These are phyloP conservation scores for Ciona savignyi DNA, from an alignment of 23 tunicate species.

Conservation along the genomic window DNA sequence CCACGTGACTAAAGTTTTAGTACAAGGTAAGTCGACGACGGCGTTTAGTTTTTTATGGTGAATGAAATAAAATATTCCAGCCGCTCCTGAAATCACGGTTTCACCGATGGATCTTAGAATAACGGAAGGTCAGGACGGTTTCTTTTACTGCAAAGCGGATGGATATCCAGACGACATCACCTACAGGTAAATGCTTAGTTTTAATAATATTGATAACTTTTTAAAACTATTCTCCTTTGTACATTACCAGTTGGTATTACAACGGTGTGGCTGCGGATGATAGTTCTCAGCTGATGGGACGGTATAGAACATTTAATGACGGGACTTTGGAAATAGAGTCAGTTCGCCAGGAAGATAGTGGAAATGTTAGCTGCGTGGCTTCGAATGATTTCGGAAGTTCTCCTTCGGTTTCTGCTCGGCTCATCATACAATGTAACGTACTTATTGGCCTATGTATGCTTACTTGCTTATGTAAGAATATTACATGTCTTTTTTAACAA, in stretches of 20 bases:
- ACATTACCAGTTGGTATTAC: constrained; percentile 41
- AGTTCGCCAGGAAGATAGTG: constrained; percentile 13
- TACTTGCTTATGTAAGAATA: too few species aligned
- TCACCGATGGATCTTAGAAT: constrained; percentile 20
- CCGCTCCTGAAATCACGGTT: constrained; percentile 24
- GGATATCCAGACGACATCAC: constrained; percentile 43
- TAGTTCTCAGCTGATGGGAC: not conserved
- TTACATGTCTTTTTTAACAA: too few species aligned
- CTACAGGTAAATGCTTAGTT: constrained; percentile 41
- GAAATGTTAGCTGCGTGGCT: constrained; percentile 58
- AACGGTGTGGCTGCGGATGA: constrained; percentile 26
- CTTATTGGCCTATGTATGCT: too few species aligned
- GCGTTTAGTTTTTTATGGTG: not conserved
- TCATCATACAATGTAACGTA: constrained; percentile 61
- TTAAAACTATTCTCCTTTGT: not conserved
- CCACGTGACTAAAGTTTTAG: constrained; percentile 25
- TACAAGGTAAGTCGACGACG: constrained; percentile 18
- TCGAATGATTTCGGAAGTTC: constrained; percentile 55
- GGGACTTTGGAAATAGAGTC: constrained; percentile 34
- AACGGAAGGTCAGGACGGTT: constrained; percentile 29
- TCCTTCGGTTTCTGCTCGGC: constrained; percentile 33
- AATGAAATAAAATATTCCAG: constrained; percentile 10
- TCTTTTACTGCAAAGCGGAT: constrained; percentile 33
- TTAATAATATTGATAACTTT: not conserved
- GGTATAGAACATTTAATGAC: constrained; percentile 5